Base-by-base conservation (phyloP, 2,888 invertebrate genomes). In the Oconnorella tubifera region DNA sequence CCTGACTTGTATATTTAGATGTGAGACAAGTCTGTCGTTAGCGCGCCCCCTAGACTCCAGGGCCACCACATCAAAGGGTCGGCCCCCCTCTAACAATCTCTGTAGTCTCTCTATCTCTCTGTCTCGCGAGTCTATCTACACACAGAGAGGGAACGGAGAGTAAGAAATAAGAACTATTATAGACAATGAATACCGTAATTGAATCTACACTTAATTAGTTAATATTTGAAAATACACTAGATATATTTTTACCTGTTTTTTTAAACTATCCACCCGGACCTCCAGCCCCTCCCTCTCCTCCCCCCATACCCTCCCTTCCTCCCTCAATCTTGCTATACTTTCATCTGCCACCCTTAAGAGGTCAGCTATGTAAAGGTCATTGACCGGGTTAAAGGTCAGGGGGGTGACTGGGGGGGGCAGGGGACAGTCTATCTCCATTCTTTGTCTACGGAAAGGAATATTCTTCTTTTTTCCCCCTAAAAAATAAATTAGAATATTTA, bases 371-470 rank as follows among this genome's bases (percentile, higher is more conserved):
- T 80, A 80, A 0, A 80, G 80, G 68, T 81, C 81, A 49, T 56
- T 55, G 10, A 56, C 19, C 4, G n/a, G 48, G n/a, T n/a, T n/a
- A n/a, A n/a, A n/a, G 14, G 23, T 27, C 2, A n/a, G 62, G 14
- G 40, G 19, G 25, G 25, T 28, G 31, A n/a, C 28, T 14, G 63
- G 33, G 3, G 76, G 74, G 10, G 80, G 77, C 14, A 80, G 73
- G 32, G 74, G 70, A 32, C 73, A 73, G 70, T 82, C 82, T 29
- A 82, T 76, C 62, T 81, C 81, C 80, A 82, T 80, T 2, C 82
- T 75, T 71, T 82, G 81, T 31, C 81, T 71, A n/a, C 82, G 73
- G 72, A 82, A 82, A 31, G 82, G 80, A 50, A 81, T 80, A 10
- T 71, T 75, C 73, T 82, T 82, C 72, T 80, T 81, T 63, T 74